Evolutionary conservation across 2,113 vertebrate genomes (phyloP).

Genomic region (Arizona elegans): DNA sequence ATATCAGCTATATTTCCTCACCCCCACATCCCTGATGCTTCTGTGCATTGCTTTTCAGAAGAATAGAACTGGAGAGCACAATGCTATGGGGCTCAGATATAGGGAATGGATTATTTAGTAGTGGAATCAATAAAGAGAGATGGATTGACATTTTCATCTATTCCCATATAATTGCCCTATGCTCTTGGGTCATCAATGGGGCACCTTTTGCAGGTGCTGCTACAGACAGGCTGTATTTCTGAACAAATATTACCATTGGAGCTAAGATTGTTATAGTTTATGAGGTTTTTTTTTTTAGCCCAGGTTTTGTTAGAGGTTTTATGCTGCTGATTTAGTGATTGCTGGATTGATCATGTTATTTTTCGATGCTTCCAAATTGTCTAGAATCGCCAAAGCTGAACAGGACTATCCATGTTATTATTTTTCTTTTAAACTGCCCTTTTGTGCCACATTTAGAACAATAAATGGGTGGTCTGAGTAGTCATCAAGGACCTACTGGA

Average conservation of each 20-base stretch:
- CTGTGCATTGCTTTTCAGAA: neutral
- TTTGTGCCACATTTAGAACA: neutral
- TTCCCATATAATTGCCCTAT: neutral
- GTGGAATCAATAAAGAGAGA: neutral
- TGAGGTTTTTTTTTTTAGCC: neutral
- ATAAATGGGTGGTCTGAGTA: neutral
- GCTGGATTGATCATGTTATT: neutral
- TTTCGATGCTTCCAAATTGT: neutral
- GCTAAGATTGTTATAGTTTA: neutral
- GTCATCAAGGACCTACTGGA: neutral
- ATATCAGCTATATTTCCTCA: neutral
- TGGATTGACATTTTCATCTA: neutral
- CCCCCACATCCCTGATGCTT: neutral
- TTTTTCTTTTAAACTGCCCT: neutral
- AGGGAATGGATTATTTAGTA: neutral
- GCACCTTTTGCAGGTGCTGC: neutral
- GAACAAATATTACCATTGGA: neutral
- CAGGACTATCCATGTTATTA: neutral
- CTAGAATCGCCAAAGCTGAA: neutral
- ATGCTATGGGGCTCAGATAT: neutral
- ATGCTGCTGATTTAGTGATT: neutral
- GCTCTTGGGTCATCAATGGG: neutral
- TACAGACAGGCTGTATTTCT: neutral
- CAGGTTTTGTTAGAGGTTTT: neutral
- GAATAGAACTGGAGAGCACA: neutral